Conservation (phyloP, 2,113 vertebrate genomes). For the Myrmecobius fasciatus region DNA sequence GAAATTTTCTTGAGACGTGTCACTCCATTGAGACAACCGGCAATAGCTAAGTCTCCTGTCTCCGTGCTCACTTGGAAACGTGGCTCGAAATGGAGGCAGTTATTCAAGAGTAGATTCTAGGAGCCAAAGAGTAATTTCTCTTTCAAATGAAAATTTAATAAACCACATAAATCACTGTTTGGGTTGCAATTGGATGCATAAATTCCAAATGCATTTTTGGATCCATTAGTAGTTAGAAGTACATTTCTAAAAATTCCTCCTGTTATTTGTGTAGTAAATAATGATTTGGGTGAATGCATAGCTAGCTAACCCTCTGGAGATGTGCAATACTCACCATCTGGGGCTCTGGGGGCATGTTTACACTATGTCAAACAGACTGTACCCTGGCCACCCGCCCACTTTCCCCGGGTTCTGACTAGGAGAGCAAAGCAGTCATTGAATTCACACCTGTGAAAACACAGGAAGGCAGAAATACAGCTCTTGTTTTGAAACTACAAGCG, state of each 20-base stretch:
- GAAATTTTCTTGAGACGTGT: background rate
- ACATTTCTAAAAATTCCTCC: background rate
- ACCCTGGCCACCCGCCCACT: background rate
- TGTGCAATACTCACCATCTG: slow-evolving; percentile 2
- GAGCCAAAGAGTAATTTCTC: background rate
- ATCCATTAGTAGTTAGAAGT: background rate
- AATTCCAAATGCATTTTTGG: background rate
- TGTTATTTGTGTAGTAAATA: slow-evolving; percentile 9
- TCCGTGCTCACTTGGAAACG: background rate
- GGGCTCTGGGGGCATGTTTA: background rate
- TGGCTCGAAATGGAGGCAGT: background rate
- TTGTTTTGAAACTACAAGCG: background rate
- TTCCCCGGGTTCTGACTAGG: background rate
- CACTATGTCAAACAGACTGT: slow-evolving; percentile 9
- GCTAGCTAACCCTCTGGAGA: background rate
- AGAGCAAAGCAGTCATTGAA: background rate
- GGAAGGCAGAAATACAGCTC: background rate
- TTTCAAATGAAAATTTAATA: slow-evolving; percentile 9
- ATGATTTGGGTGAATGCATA: background rate
- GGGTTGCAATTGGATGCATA: background rate
- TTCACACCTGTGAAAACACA: slow-evolving; percentile 11
- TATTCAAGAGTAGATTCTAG: background rate
- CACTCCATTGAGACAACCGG: background rate
- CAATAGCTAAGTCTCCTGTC: background rate
- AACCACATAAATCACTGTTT: background rate